phyloP scores from a whole-genome alignment of 2,888 invertebrate species.

The Chorisops tibialis region DNA sequence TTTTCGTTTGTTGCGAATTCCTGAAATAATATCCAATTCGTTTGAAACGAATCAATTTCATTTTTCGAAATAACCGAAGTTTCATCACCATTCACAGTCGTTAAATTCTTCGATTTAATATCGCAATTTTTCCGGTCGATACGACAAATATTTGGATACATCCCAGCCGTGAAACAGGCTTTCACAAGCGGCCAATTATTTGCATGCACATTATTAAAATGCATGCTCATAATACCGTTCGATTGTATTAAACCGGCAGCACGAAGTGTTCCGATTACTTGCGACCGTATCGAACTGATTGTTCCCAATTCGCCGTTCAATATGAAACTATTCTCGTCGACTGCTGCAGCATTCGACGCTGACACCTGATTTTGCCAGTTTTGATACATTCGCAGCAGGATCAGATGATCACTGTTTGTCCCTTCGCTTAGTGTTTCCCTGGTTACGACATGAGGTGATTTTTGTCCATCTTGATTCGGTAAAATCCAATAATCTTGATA shows the following conservation, averaged over 20 bases:
- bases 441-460: conserved; percentile 45
- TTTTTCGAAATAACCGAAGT: background rate
- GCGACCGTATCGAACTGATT: conserved; percentile 77
- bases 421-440: conserved; percentile 53
- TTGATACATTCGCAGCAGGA: conserved; percentile 75
- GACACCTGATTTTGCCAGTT: conserved; percentile 63
- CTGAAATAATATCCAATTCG: conserved; percentile 82
- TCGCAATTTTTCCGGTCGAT: conserved; percentile 60
- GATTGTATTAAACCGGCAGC: conserved; percentile 55
- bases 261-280: conserved; percentile 78
- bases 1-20: conserved; percentile 70
- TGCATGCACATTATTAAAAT: conserved; percentile 79
- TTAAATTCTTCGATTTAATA: background rate
- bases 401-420: conserved; percentile 84
- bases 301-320: conserved; percentile 84
- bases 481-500: conserved; percentile 69
- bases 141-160: conserved; percentile 81
- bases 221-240: conserved; percentile 67
- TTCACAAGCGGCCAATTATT: conserved; percentile 91
- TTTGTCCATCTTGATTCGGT: conserved; percentile 54
- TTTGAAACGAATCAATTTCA: conserved; percentile 43
- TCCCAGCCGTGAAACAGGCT: conserved; percentile 81
- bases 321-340: conserved; percentile 74
- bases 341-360: conserved; percentile 63
- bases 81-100: background rate